Evolutionary conservation across 2,113 vertebrate genomes (phyloP).

Genomic region (Cyanoliseus patagonus): DNA sequence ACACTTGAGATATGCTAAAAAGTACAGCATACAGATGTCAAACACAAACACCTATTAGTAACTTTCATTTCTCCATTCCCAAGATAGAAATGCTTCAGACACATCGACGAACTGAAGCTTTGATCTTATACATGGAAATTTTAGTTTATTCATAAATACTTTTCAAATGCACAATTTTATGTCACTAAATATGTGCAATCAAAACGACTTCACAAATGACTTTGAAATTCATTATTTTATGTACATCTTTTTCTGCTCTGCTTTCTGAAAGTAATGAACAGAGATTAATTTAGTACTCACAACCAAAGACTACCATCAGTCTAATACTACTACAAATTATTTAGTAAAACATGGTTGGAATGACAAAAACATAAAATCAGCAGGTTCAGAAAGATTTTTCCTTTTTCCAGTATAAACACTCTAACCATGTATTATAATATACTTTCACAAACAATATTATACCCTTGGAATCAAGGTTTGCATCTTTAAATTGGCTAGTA

Average conservation of each 20-base stretch:
- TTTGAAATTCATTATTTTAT: background rate
- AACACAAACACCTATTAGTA: slow-evolving; percentile 75
- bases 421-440: background rate
- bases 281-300: background rate
- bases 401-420: background rate
- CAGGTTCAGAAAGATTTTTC: background rate
- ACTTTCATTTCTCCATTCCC: slow-evolving; percentile 67
- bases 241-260: background rate
- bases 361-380: background rate
- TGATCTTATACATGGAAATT: slow-evolving; percentile 23
- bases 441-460: background rate
- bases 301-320: background rate
- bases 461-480: background rate
- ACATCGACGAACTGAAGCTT: slow-evolving; percentile 40
- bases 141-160: slow-evolving; percentile 58
- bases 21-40: slow-evolving; percentile 76
- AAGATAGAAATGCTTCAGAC: slow-evolving; percentile 10
- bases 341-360: background rate
- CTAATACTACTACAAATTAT: background rate
- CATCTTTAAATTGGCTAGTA: background rate
- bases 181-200: background rate
- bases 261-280: background rate
- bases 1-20: slow-evolving; percentile 78
- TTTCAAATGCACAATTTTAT: background rate
- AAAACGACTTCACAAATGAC: background rate